These are phyloP conservation scores for Anaspis maculata DNA, from an alignment of 2,888 invertebrate genomes.

Conservation along the genomic window DNA sequence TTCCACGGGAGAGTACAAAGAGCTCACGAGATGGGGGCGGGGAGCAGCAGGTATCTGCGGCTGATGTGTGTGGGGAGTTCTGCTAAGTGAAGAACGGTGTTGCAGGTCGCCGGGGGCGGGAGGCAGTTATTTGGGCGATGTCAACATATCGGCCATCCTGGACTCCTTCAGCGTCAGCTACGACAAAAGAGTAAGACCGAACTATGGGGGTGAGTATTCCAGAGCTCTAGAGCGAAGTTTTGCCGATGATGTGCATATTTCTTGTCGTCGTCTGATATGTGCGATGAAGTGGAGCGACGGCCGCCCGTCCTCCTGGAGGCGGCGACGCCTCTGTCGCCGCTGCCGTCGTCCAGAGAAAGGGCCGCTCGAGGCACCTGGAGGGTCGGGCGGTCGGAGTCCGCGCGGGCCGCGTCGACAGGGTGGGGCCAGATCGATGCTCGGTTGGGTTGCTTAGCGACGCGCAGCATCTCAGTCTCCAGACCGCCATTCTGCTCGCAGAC, in stretches of 20 bases:
- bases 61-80: too few species aligned
- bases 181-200: constrained; percentile 98
- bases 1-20: too few species aligned
- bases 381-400: constrained; percentile 17
- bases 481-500: constrained; percentile 39
- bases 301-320: constrained; percentile 9
- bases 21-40: too few species aligned
- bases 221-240: constrained; percentile 1
- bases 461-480: constrained; percentile 40
- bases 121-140: constrained; percentile 83
- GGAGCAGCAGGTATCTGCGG: too few species aligned
- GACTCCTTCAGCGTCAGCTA: constrained; percentile 95
- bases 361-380: constrained; percentile 18
- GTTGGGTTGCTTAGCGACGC: constrained; percentile 37
- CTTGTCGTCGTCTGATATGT: constrained; percentile 3
- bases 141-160: constrained; percentile 91
- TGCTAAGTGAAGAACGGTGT: too few species aligned
- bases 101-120: constrained; percentile 66
- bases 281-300: constrained; percentile 9
- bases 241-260: too few species aligned
- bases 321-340: constrained; percentile 13
- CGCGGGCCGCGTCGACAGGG: constrained; percentile 38
- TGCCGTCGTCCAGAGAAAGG: too few species aligned
- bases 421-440: constrained; percentile 42
- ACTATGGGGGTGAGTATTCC: constrained; percentile 84